Conservation (phyloP, 2,888 invertebrate genomes). For the Eupeodes luniger region DNA sequence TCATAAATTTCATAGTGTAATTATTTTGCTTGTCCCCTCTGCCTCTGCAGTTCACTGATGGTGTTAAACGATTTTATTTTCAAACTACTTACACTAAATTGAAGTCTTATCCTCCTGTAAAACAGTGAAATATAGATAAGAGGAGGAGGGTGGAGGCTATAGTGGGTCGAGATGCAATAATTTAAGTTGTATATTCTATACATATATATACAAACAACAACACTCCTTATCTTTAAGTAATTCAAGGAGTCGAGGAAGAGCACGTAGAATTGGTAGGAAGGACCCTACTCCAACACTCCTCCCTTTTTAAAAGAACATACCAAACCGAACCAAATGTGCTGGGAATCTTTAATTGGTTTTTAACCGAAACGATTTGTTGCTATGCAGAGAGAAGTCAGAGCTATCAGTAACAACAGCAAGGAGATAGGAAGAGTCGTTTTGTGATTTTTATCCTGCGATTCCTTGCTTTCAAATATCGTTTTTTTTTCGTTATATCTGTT, state of each 20-base stretch:
- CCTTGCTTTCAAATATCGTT: neutral
- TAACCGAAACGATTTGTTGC: slow-evolving; percentile 14
- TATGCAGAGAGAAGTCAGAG: neutral
- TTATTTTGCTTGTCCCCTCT: slow-evolving; percentile 6
- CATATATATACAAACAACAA: neutral
- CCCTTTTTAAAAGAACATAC: neutral
- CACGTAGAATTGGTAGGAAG: neutral
- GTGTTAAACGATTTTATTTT: slow-evolving; percentile 19
- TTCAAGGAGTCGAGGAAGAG: neutral
- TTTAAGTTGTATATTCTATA: neutral
- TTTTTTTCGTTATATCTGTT: neutral
- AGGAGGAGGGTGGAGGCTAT: too few species aligned
- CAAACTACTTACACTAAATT: slow-evolving; percentile 29
- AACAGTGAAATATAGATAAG: neutral
- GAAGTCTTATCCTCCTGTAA: slow-evolving; percentile 16
- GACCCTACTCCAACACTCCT: too few species aligned
- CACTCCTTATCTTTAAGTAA: neutral
- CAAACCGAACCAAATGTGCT: slow-evolving; percentile 10
- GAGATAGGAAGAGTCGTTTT: neutral
- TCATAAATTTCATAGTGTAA: slow-evolving; percentile 17
- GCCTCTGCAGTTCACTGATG: neutral
- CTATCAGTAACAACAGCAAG: neutral
- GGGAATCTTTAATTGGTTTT: slow-evolving; percentile 27
- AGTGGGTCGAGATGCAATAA: neutral
- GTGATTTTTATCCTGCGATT: neutral